phyloP scores from a whole-genome alignment of 2,797 vertebrate genomes.

The Premnoplex brunnescens region DNA sequence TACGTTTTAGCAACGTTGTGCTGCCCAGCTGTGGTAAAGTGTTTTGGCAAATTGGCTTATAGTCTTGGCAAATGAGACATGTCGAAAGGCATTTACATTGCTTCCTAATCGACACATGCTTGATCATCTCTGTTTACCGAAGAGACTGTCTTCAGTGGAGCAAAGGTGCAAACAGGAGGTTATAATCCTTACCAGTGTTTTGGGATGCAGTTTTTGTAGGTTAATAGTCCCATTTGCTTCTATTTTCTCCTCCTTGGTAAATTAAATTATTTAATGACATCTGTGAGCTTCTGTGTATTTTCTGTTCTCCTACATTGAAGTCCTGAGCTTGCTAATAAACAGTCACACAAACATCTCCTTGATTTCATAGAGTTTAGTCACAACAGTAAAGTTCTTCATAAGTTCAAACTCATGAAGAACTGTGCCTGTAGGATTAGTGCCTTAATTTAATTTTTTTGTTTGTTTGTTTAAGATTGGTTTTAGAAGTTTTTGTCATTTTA shows the following conservation, averaged over 20 bases:
- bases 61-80: not conserved
- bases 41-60: not conserved
- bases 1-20: not conserved
- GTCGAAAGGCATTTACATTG: not conserved
- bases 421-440: not conserved
- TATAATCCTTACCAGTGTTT: not conserved
- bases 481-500: slow-evolving; percentile 51
- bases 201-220: not conserved
- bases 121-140: not conserved
- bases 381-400: not conserved
- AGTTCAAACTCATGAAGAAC: not conserved
- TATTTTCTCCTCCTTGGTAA: not conserved
- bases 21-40: not conserved
- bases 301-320: not conserved
- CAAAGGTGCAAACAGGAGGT: not conserved
- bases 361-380: not conserved
- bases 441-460: slow-evolving; percentile 12
- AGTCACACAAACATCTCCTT: not conserved
- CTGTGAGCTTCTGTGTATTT: not conserved
- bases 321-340: not conserved
- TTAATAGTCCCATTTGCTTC: not conserved
- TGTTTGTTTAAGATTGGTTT: slow-evolving; percentile 53
- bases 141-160: not conserved
- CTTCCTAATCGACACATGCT: not conserved
- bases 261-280: not conserved